These are phyloP conservation scores for Zonitis immaculata DNA, from an alignment of 2,888 invertebrate genomes.

Conservation along the genomic window DNA sequence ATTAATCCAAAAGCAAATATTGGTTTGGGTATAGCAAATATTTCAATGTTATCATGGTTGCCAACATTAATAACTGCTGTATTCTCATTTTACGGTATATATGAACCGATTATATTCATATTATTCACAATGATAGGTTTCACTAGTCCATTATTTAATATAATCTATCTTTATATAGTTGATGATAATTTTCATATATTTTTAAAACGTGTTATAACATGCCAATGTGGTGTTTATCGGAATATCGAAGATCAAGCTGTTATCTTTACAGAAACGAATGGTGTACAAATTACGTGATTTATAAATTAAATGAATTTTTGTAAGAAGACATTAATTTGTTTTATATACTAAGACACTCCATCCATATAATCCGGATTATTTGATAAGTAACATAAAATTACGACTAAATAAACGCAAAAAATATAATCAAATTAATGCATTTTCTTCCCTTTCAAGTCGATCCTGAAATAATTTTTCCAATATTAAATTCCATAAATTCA, in stretches of 20 bases:
- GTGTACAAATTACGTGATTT: neutral
- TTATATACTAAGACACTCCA: neutral
- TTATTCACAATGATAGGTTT: neutral
- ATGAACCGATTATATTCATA: neutral
- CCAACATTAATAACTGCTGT: neutral
- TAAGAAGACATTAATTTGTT: neutral
- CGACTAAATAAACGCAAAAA: no score
- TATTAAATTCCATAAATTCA: no score
- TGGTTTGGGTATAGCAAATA: slow-evolving; percentile 2
- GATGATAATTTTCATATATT: slow-evolving; percentile 1
- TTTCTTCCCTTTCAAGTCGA: no score
- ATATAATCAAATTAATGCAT: no score
- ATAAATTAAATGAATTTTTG: neutral
- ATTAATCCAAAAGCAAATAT: neutral
- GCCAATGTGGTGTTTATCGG: neutral
- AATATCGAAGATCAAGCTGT: neutral
- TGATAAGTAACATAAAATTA: no score
- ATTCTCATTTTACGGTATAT: neutral
- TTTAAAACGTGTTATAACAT: neutral
- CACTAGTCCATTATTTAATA: neutral
- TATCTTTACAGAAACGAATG: neutral
- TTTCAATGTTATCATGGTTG: neutral
- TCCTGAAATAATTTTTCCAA: no score
- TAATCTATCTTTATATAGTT: neutral
- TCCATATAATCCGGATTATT: no score